Base-by-base conservation (phyloP, 2,888 invertebrate species). In the Urechis unicinctus region DNA sequence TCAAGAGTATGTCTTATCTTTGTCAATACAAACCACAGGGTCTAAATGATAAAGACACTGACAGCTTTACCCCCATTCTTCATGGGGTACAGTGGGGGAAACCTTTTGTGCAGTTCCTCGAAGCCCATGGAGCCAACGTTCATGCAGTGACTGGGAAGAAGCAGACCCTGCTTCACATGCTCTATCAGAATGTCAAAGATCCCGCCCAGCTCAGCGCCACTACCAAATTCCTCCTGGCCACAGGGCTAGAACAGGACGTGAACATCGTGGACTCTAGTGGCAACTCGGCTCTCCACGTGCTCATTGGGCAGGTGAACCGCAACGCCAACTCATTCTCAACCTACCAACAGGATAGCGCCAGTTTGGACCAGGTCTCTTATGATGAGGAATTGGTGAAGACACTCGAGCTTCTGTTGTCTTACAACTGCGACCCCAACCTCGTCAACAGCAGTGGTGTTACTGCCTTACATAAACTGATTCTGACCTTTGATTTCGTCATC, bases 61-160 rank as follows among this genome's bases (percentile, higher is more conserved):
- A 87, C 69, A 88, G 87, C 77, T 87, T 87, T 73, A 87, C 85
- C 73, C 88, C 88, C n/a, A 85, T 88, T 57, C 86, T 88, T 74
- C 85, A 86, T 69, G 80, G 87, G 17, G 86, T 86, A 22, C 80
- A 86, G 28, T 87, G 88, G 72, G 86, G 87, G 62, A 82, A 84
- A 49, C 83, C 85, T 67, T 87, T 87, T 75, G 79, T 86, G 1
- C 74, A 74, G 51, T 66, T 77, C 17, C 66, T 80, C 25, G 71
- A 79, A 29, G 73, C 77, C 59, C 84, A 84, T 69, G 87, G 87
- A n/a, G 87, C 87, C 29, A 83, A 85, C 58, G 85, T 86, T 0
- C 85, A 84, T 4, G 86, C 86, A 2, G 79, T 84, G 52, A 86
- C 87, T 5, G 21, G 85, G 83, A 66, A 86, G 84, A 74, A 86